Base-by-base conservation (phyloP, 2,113 vertebrate genomes). In the Thalassarche chlororhynchos region DNA sequence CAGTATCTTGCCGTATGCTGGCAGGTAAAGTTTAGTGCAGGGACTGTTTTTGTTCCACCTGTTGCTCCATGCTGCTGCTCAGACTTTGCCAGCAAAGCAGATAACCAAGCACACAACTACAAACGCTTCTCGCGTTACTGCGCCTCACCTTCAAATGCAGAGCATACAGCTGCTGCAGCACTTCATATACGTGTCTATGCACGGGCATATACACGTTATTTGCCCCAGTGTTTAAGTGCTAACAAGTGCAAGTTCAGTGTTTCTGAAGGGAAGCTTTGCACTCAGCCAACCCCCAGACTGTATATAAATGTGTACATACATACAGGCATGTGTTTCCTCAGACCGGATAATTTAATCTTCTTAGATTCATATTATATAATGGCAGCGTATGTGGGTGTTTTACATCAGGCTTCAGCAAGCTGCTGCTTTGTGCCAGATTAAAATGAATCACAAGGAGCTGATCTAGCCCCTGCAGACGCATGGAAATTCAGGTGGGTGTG, bases 291-390 rank as follows among this genome's bases (percentile, higher is more conserved):
- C 69, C 42, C 28, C 61, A 23, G 87, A 20, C 87, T 26, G 28
- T 32, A 9, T 21, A 12, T 24, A 21, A n/a, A 42, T 40, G n/a
- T 69, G 46, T 91, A 29, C 25, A 19, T 74, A 72, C 54, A 34
- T 57, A 38, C 1, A 4, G 65, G 52, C 62, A 6, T 62, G 60
- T 14, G 13, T 79, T 90, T 95, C 88, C 77, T 85, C 78, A 58
- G 82, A 85, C 32, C 1, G 2, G 64, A 81, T 40, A 92, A 71
- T 88, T 90, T 94, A 93, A 96, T 95, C 93, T 91, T 62, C 96
- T 97, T 93, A 90, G 31, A 94, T 89, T 94, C 65, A 65, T 95
- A 93, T 91, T 94, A 95, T 95, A 95, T 93, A 97, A 96, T 71
- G 14, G 29, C 17, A 80, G 79, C 0, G 6, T 64, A 58, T 52